These are phyloP conservation scores for Parnassius orleans DNA, from an alignment of 2,888 invertebrate species.

Conservation along the genomic window DNA sequence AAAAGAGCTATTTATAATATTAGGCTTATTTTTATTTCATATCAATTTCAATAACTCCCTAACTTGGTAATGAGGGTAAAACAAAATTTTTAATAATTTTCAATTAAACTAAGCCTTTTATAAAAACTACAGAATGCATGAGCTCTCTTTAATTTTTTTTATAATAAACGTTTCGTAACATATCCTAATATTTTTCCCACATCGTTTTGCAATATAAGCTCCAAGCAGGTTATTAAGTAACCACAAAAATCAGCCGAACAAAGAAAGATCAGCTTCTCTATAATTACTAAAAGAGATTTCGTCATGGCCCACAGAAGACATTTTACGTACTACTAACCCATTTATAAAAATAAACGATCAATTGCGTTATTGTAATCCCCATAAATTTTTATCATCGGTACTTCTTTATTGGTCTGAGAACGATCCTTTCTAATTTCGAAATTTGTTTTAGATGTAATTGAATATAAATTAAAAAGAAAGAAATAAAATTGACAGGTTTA, in stretches of 20 bases:
- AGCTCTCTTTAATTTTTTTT: not conserved
- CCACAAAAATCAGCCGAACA: slow-evolving; percentile 15
- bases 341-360: slow-evolving; percentile 13
- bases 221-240: slow-evolving; percentile 24
- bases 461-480: not conserved
- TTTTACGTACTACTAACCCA: not conserved
- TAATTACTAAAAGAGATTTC: slow-evolving; percentile 10
- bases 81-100: too few species aligned
- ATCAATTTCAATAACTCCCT: too few species aligned
- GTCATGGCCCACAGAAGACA: not conserved
- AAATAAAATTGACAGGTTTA: not conserved
- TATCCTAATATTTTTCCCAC: slow-evolving; percentile 10
- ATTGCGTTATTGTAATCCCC: not conserved
- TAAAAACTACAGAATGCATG: too few species aligned
- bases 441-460: slow-evolving; percentile 1
- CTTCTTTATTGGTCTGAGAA: too few species aligned
- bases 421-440: slow-evolving; percentile 16
- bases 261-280: slow-evolving; percentile 7
- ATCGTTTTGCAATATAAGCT: slow-evolving; percentile 17
- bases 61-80: too few species aligned
- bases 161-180: not conserved
- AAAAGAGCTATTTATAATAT: too few species aligned
- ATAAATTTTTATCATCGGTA: not conserved
- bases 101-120: too few species aligned
- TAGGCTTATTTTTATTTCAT: too few species aligned